phyloP scores from a whole-genome alignment of 2,888 invertebrate species.

The Cecidostiba fungosa region DNA sequence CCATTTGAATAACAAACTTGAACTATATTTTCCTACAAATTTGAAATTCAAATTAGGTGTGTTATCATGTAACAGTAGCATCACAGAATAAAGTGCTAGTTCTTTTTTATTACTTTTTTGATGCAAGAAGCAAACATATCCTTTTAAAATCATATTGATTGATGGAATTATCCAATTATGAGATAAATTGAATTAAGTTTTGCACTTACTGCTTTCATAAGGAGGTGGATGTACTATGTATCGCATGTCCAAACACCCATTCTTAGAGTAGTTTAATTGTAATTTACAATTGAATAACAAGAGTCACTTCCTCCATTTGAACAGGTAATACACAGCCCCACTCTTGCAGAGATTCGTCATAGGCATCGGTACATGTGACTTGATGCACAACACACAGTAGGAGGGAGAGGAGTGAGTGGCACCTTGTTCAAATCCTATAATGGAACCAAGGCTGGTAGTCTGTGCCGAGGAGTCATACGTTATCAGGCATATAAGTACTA shows the following conservation, averaged over 20 bases:
- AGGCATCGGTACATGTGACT: constrained; percentile 39
- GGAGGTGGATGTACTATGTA: background rate
- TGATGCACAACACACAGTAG: constrained; percentile 20
- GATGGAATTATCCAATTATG: constrained; percentile 50
- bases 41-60: background rate
- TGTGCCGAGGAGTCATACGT: constrained; percentile 32
- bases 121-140: background rate
- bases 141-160: constrained; percentile 47
- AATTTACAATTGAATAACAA: constrained; percentile 56
- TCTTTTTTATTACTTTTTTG: background rate
- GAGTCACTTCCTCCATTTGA: constrained; percentile 46
- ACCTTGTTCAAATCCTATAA: constrained; percentile 56
- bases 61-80: background rate
- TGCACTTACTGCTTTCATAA: background rate
- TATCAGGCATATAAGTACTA: constrained; percentile 54
- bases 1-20: background rate
- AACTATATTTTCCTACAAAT: background rate
- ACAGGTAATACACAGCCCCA: constrained; percentile 55
- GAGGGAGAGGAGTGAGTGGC: constrained; percentile 40
- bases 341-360: constrained; percentile 24
- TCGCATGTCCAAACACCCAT: constrained; percentile 16
- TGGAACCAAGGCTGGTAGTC: constrained; percentile 55
- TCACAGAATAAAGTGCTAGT: background rate
- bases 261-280: constrained; percentile 14
- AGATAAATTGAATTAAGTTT: constrained; percentile 57